A percentile compares a stretch with the other conserved stretches of the same genome.
phyloP scores from a whole-genome alignment of 1,140 invertebrate genomes.

The Leucophenga varia region DNA sequence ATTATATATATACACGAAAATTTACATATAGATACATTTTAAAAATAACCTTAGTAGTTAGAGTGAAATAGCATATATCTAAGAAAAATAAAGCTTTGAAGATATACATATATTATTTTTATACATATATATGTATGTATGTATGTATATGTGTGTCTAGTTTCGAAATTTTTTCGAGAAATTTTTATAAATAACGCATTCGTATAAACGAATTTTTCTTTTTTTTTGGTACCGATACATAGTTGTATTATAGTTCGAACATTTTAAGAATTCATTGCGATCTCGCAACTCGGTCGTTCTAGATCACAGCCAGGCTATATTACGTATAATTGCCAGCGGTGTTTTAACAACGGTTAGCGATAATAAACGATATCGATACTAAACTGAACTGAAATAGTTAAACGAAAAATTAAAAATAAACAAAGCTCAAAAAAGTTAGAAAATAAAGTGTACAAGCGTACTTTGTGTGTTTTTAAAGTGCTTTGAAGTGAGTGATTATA shows the following conservation, averaged over 20 bases:
- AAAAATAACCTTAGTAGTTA: slow-evolving; percentile 30
- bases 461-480: no score
- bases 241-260: slow-evolving; percentile 30
- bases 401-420: slow-evolving; percentile 1
- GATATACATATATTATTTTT: not conserved
- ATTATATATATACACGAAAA: not conserved
- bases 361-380: no score
- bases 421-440: not conserved
- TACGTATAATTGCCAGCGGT: not conserved
- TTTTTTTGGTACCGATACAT: slow-evolving; percentile 22
- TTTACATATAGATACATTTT: no score
- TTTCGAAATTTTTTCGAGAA: slow-evolving; percentile 56
- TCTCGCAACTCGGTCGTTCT: slow-evolving; percentile 55
- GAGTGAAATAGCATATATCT: no score
- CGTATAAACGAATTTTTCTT: slow-evolving; percentile 36
- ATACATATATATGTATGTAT: no score
- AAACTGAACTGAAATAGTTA: not conserved
- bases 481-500: no score
- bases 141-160: slow-evolving; percentile 29
- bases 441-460: not conserved
- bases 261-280: slow-evolving; percentile 38
- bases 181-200: slow-evolving; percentile 53
- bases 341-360: not conserved
- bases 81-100: no score
- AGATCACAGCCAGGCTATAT: slow-evolving; percentile 19